Evolutionary conservation across 2,797 vertebrate species (phyloP), one percentile per base, ranked within the genome.

Genomic region (Macroramphosus scolopax): DNA sequence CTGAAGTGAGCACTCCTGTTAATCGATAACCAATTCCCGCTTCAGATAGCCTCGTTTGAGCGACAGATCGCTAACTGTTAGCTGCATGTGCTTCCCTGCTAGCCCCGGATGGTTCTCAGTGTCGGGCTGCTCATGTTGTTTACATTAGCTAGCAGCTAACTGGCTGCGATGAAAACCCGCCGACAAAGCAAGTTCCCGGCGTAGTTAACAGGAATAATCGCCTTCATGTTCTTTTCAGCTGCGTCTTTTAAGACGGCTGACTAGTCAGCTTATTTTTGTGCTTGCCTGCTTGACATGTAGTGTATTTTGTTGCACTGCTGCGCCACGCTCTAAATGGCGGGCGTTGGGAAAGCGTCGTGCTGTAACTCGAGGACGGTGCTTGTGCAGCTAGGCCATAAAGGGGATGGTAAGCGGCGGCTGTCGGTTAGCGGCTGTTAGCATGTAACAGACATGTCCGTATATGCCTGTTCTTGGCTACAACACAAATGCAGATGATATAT

Each of bases 101-200:
- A 72, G 47, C 40, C 47, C 29, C 26, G 35, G 38, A 71, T 39
- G 29, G 40, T 25, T 56, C 36, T 63, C 49, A 18, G 44, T 14
- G 61, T 62, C 38, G 44, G 66, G 30, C 64, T 68, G 3, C 80
- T 66, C 62, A 48, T 80, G 82, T 88, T 88, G 86, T 88, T 88
- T 88, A 88, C 86, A 88, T 88, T 86, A 88, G 83, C 84, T 61
- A 72, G 48, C 59, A 40, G 73, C 68, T 81, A 80, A 50, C 54
- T 58, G 51, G 34, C 60, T 57, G 55, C 67, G 22, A 22, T 51
- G 4, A 59, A 34, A 3, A 26, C 42, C 12, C 36, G 30, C 20
- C 52, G 51, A 59, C 29, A 20, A 37, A 65, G 63, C 54, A 45
- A 64, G 11, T 71, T 56, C 1, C 25, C 13, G 2, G 14, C 25